Base-by-base conservation (phyloP, 2,113 vertebrate species). In the Cyphomyrus discorhynchus region DNA sequence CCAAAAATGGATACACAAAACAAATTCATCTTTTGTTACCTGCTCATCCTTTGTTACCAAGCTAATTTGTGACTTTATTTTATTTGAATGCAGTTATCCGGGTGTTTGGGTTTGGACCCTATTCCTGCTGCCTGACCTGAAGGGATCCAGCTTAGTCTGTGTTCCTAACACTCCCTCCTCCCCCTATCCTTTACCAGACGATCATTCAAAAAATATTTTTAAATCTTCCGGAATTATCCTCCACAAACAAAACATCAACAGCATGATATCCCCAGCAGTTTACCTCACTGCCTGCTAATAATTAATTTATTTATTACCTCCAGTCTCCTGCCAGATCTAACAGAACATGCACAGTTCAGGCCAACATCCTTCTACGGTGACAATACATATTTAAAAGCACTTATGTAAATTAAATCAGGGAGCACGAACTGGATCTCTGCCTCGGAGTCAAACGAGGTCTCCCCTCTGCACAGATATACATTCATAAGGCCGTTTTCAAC, bases 351-450 rank as follows among this genome's bases (percentile, higher is more conserved):
- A 47, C 27, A 27, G 52, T 66, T 66, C 62, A 66, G n/a, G 39
- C 56, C 80, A 31, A 47, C 49, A 74, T 31, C 86, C 21, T 47
- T 47, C 9, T 74, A 45, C n/a, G 17, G 53, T 87, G 89, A 74
- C 27, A 62, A 82, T 83, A 83, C 47, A 89, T 89, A 89, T 89
- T 89, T 84, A 58, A 50, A 86, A 52, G 15, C 27, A 66, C 56
- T 49, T 39, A 70, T 90, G 83, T 66, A 50, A 74, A 74, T 86
- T 49, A 85, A 86, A 84, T 47, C 31, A 27, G 21, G 46, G 50
- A 85, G 39, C 5, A 74, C 3, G 46, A 42, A 27, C 84, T 84
- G 83, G 53, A 66, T 62, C 56, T 50, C 39, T 90, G 89, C 85
- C 85, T 87, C 2, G 89, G 45, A 74, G 56, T 39, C 52, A 35